phyloP scores from a whole-genome alignment of 2,113 vertebrate species.

The Psittacus erithacus region DNA sequence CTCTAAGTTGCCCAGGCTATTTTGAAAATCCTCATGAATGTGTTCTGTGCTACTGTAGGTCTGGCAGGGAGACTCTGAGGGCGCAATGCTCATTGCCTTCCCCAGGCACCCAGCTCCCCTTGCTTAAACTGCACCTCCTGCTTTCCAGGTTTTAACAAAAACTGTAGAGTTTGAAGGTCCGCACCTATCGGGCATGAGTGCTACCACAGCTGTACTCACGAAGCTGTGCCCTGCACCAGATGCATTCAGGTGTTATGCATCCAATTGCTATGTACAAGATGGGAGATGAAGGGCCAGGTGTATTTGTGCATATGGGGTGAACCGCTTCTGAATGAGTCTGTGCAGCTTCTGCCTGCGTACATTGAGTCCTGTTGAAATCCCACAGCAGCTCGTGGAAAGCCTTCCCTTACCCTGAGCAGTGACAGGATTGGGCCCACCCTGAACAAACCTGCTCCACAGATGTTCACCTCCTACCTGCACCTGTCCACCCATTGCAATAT shows the following conservation, averaged over 20 bases:
- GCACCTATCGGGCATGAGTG: too few relatives aligned
- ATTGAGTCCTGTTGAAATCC: neutral
- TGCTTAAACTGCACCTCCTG: neutral
- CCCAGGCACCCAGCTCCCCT: neutral
- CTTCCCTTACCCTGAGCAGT: neutral
- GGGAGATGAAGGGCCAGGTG: rapidly evolving
- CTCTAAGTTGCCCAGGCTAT: neutral
- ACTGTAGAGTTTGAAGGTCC: neutral
- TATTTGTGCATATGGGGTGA: rapidly evolving
- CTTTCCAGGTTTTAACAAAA: neutral
- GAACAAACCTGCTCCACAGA: neutral
- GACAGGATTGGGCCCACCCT: neutral
- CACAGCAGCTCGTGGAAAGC: neutral
- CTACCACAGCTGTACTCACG: neutral
- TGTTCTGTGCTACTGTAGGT: neutral
- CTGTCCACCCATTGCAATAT: neutral
- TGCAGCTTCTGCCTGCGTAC: neutral
- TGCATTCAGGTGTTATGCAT: rapidly evolving
- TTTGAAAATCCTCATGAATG: neutral
- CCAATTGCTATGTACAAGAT: rapidly evolving
- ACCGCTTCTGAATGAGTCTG: neutral
- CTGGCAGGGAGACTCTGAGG: neutral
- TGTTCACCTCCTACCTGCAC: neutral
- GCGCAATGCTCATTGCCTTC: neutral
- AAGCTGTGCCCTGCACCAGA: neutral